Percentiles rank a stretch among this genome's conserved stretches.
These are phyloP conservation scores for Pseudolycoriella hygida DNA, from an alignment of 2,888 invertebrate genomes.

Conservation along the genomic window DNA sequence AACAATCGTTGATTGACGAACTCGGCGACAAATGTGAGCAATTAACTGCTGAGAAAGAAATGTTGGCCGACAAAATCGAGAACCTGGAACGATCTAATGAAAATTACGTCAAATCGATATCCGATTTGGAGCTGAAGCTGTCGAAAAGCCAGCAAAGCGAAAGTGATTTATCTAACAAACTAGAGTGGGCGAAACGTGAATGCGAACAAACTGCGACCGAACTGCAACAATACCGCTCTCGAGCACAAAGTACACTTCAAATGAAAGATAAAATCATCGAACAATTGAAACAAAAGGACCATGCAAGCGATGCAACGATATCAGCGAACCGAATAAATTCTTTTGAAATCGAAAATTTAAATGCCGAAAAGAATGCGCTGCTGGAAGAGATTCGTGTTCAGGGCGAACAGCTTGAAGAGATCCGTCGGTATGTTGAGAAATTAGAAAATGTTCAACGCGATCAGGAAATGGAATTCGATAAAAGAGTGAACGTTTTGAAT, in stretches of 20 bases:
- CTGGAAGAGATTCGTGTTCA: conserved; percentile 17
- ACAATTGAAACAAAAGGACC: conserved; percentile 30
- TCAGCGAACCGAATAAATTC: background rate
- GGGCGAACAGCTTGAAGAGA: conserved; percentile 14
- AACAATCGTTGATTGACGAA: conserved; percentile 14
- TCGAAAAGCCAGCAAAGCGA: conserved; percentile 30
- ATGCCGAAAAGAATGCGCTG: conserved; percentile 20
- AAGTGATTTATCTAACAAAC: conserved; percentile 30
- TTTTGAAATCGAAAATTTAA: conserved; percentile 41
- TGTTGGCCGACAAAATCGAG: conserved; percentile 11
- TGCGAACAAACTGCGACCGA: conserved; percentile 32
- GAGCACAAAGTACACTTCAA: conserved; percentile 57
- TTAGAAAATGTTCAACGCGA: conserved; percentile 6
- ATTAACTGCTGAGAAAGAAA: conserved; percentile 18
- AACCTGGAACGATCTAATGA: conserved; percentile 12
- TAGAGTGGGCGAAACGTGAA: conserved; percentile 31
- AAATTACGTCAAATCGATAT: conserved; percentile 23
- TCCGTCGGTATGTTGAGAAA: conserved; percentile 8
- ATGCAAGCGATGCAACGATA: background rate
- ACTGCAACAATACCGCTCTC: conserved; percentile 57
- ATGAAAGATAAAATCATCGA: conserved; percentile 58
- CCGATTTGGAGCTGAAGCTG: conserved; percentile 23
- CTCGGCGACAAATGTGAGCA: conserved; percentile 16
- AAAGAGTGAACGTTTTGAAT: conserved; percentile 3
- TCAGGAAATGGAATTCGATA: conserved; percentile 1